These are phyloP conservation scores for Mechanitis mazaeus DNA, from an alignment of 2,888 invertebrate species.

Conservation along the genomic window DNA sequence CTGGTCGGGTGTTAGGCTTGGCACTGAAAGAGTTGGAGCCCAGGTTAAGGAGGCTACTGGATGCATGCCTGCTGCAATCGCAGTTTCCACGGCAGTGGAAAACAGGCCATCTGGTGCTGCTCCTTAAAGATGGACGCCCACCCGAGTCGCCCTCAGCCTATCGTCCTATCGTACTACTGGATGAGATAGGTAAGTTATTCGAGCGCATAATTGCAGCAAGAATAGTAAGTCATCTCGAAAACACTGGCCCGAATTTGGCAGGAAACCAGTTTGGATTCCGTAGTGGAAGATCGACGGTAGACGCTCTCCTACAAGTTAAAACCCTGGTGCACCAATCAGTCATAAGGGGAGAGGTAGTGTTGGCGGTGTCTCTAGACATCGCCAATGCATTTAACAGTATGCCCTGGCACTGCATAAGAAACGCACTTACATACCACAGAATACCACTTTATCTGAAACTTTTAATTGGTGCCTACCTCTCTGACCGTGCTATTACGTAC, in stretches of 20 bases:
- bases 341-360: conserved; percentile 19
- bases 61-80: conserved; percentile 10
- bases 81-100: conserved; percentile 19
- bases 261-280: conserved; percentile 16
- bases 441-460: conserved; percentile 25
- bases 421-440: conserved; percentile 26
- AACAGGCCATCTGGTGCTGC: conserved; percentile 19
- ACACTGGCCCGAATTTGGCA: conserved; percentile 15
- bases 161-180: conserved; percentile 26
- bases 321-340: conserved; percentile 13
- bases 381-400: conserved; percentile 33
- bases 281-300: conserved; percentile 19
- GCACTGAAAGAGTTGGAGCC: conserved; percentile 6
- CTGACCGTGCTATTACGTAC: too few species aligned
- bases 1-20: conserved; percentile 15
- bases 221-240: conserved; percentile 14
- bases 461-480: too few species aligned
- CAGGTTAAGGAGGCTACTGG: conserved; percentile 17
- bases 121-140: conserved; percentile 19
- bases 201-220: conserved; percentile 25
- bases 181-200: conserved; percentile 28
- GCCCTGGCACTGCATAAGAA: conserved; percentile 28
- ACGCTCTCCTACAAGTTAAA: conserved; percentile 16
- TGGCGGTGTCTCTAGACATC: conserved; percentile 31
- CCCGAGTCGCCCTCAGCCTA: conserved; percentile 21